Base-by-base conservation (phyloP, 2,888 invertebrate genomes). In the Diloba caeruleocephala region DNA sequence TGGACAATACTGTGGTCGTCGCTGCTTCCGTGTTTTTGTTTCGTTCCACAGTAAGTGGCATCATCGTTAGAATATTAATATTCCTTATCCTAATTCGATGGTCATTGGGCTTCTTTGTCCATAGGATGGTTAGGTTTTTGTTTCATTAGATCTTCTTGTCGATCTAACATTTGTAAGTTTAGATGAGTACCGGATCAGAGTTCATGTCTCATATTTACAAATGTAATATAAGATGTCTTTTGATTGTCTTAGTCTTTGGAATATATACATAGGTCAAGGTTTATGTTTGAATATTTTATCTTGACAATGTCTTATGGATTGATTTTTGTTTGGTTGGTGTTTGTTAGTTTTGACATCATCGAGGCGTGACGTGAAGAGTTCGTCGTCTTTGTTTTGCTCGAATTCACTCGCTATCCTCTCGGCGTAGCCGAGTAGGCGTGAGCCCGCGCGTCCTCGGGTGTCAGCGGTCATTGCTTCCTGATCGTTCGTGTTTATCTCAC, bases 1-100 rank as follows among this genome's bases (percentile, higher is more conserved):
- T 74, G 86, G 88, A 91, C 89, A 91, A 89, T 86, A 80, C 79
- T 73, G 66, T 73, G 68, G 76, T 80, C 76, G 72, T 77, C 78
- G 65, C 71, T 67, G 82, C 90, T 92, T 92, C 92, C 92, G 87
- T 84, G 88, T 90, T 85, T 86, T 87, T 87, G 87, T 88, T 81
- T 79, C 77, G 81, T 88, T 86, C 89, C 87, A 84, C 81, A 81
- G 87, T 79, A 82, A 81, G 78, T 69, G 71, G 72, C 76, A 78
- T 79, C 90, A 81, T 80, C 79, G 76, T 78, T 84, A 79, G 92
- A 91, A 92, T 91, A 89, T 89, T 90, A 91, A 92, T 90, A 84
- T 80, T 79, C 69, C 74, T 78, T 80, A 78, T 73, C 79, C 74
- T 63, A 79, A 82, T 76, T 60, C 68, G 60, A 63, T 60, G 69